Base-by-base conservation (phyloP, 1,140 invertebrate genomes). In the Philopotamus ludificatus region DNA sequence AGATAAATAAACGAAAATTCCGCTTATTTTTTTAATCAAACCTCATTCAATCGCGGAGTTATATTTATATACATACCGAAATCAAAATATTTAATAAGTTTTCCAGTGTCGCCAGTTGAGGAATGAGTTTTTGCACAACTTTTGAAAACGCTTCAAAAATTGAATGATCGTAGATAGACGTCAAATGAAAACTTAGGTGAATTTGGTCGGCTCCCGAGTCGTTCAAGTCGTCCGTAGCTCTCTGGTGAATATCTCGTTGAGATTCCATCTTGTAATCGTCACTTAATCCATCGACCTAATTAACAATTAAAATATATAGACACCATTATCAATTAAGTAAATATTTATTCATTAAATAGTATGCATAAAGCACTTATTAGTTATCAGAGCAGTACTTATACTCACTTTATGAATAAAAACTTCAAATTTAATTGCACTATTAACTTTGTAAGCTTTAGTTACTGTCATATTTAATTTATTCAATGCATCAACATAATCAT, bases 101-200 rank as follows among this genome's bases (percentile, higher is more conserved):
- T 84, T 99, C 98, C 73, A 99, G 82, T 10, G 94, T 95, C 51
- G 96, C 93, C 68, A 99, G 82, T 76, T 99, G 96, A 49, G 95
- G 96, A 74, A 99, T 99, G 63, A 99, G 81, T 79, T 99, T 99
- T 76, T 99, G 98, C 50, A 99, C 96, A 70, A 99, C 97, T 90
- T 99, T 99, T 72, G 95, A 98, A 79, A 99, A 99, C 12, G 97
- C 97, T 84, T 99, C 98, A 83, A 99, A 99, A 80, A 99, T 99
- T 63, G 97, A 99, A 77, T 99, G 97, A 81, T 99, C 98, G 78
- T 99, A 99, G 69, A 99, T 99, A 63, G 95, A 98, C 10, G 98
- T 99, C 41, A 99, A 81, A 79, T 99, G 96, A 81, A 98, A 99
- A 74, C 95, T 94, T 15, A 95, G 77, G 77, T 94, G 90, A 62